Percentiles rank a stretch among this genome's conserved stretches.
Evolutionary conservation across 2,797 vertebrate genomes (phyloP).

Genomic region (Chaunax sp.): DNA sequence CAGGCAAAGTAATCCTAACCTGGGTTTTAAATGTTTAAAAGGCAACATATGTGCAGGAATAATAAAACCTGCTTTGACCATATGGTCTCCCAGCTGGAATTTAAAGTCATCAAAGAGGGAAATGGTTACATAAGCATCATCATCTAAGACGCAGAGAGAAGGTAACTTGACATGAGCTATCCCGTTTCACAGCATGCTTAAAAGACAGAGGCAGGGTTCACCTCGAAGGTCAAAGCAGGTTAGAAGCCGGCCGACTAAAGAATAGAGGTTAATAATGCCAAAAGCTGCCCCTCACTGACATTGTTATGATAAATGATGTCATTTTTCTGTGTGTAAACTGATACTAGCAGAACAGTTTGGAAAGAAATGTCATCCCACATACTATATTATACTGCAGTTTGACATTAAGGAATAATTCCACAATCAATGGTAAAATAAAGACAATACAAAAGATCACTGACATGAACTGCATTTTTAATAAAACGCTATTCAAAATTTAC

Average conservation of each 20-base stretch:
- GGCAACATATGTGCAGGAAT: constrained; percentile 68
- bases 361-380: constrained; percentile 4
- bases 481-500: constrained; percentile 81
- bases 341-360: constrained; percentile 4
- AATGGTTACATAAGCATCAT: constrained; percentile 62
- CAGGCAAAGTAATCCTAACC: constrained; percentile 60
- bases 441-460: constrained; percentile 82
- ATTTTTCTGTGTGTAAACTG: constrained; percentile 5
- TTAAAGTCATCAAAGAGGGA: constrained; percentile 62
- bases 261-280: constrained; percentile 4
- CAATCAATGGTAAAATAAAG: constrained; percentile 73
- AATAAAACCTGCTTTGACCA: constrained; percentile 65
- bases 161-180: constrained; percentile 63
- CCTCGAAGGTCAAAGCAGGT: constrained; percentile 60
- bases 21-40: constrained; percentile 70
- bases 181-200: constrained; percentile 60
- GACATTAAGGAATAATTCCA: constrained; percentile 46
- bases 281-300: constrained; percentile 10
- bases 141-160: constrained; percentile 48
- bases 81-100: constrained; percentile 65
- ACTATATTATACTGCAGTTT: constrained; percentile 12
- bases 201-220: constrained; percentile 49
- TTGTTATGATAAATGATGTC: background rate
- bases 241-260: constrained; percentile 18
- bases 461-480: constrained; percentile 83